Base-by-base conservation (phyloP, 2,797 vertebrate species). In the Capromys pilorides region DNA sequence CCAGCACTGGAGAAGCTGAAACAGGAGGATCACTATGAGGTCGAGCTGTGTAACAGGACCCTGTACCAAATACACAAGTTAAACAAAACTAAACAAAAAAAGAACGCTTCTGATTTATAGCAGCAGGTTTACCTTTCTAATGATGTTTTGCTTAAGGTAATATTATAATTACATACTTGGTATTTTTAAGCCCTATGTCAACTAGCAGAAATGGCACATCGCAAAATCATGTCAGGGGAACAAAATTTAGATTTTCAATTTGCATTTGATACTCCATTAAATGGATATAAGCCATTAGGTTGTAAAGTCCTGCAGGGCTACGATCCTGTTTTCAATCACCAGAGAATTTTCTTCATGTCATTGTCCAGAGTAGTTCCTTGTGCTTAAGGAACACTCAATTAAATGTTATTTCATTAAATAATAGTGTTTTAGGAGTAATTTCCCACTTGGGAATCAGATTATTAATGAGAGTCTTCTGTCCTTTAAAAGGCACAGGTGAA, bases 221-320 rank as follows among this genome's bases (percentile, higher is more conserved):
- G 5, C 54, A 77, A 94, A 93, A 77, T 79, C 41, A 94, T 24
- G 18, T n/a, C 71, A 71, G 67, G 26, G 22, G 79, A 91, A 88
- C 51, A 96, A 91, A 88, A 71, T 36, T 59, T 71, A 85, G 59
- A 83, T 67, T 95, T 90, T 82, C 90, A 91, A 88, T 62, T 85
- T 92, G n/a, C 22, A 89, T n/a, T 6, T 80, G 51, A 87, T 21
- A 94, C 81, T 71, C 51, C 18, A 93, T 81, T 91, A 61, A 84
- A n/a, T 87, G 88, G 2, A 90, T 45, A 66, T 82, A 96, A 26
- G 82, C 3, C 69, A 83, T 26, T 26, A 62, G 14, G 39, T 77
- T 24, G 36, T 33, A 93, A 79, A 83, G 67, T 73, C 62, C 41
- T 80, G 75, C 31, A 89, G 26, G 21, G 8, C 16, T 69, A 13